phyloP scores from a whole-genome alignment of 2,797 vertebrate genomes.

The Gobionotothen gibberifrons region DNA sequence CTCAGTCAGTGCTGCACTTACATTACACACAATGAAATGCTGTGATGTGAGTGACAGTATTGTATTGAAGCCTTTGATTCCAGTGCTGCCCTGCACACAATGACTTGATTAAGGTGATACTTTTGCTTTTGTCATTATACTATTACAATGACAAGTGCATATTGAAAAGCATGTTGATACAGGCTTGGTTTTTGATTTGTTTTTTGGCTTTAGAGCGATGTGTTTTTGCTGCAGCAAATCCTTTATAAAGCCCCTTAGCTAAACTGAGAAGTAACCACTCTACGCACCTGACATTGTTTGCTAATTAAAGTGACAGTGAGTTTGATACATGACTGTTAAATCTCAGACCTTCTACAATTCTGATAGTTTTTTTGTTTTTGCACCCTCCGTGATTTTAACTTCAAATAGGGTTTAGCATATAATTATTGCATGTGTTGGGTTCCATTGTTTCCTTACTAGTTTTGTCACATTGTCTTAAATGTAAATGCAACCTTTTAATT shows the following conservation, averaged over 20 bases:
- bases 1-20: constrained; percentile 42
- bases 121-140: constrained; percentile 28
- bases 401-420: background rate
- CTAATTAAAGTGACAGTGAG: background rate
- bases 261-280: background rate
- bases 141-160: constrained; percentile 26
- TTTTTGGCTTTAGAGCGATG: background rate
- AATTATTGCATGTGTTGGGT: background rate
- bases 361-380: background rate
- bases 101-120: constrained; percentile 30
- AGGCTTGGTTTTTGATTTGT: constrained; percentile 20
- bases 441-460: background rate
- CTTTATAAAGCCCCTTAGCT: background rate
- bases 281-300: background rate
- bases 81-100: constrained; percentile 37
- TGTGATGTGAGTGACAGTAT: constrained; percentile 15
- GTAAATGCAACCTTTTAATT: background rate
- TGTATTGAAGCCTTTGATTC: constrained; percentile 46
- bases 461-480: background rate
- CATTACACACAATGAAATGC: constrained; percentile 48
- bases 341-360: background rate
- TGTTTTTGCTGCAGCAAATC: constrained; percentile 1
- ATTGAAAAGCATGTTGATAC: constrained; percentile 6
- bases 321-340: background rate
- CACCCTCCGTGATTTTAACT: background rate